A percentile compares a stretch with the other conserved stretches of the same genome.
phyloP scores from a whole-genome alignment of 2,113 vertebrate species.

The Plecotus auritus region DNA sequence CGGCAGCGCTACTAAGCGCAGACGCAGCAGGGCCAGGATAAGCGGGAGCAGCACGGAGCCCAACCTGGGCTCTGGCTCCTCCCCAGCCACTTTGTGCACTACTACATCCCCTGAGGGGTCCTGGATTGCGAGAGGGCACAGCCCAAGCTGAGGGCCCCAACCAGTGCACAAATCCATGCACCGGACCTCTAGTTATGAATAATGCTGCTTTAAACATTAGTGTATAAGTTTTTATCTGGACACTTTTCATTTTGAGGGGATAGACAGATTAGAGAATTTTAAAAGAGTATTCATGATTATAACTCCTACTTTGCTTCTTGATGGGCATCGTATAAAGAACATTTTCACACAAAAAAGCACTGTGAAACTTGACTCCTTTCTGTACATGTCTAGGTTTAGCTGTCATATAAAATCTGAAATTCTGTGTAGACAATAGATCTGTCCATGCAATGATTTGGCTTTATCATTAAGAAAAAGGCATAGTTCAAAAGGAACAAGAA shows the following conservation, averaged over 20 bases:
- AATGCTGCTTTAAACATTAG: not conserved
- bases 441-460: not conserved
- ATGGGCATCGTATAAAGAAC: not conserved
- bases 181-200: not conserved
- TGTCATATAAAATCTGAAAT: not conserved
- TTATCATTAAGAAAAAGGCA: not conserved
- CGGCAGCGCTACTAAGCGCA: no score
- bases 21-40: no score
- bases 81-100: no score
- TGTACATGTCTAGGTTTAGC: not conserved
- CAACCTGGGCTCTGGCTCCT: no score
- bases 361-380: not conserved
- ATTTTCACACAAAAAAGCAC: not conserved
- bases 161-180: no score
- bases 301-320: not conserved
- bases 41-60: no score
- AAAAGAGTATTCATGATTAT: not conserved
- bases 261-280: constrained; percentile 7
- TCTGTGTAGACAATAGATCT: not conserved
- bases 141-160: no score
- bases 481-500: not conserved
- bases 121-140: no score
- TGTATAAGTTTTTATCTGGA: not conserved
- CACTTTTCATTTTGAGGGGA: not conserved
- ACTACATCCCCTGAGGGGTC: no score